Base-by-base conservation (phyloP, 2,888 invertebrate genomes). In the Agrenia bidenticulata region DNA sequence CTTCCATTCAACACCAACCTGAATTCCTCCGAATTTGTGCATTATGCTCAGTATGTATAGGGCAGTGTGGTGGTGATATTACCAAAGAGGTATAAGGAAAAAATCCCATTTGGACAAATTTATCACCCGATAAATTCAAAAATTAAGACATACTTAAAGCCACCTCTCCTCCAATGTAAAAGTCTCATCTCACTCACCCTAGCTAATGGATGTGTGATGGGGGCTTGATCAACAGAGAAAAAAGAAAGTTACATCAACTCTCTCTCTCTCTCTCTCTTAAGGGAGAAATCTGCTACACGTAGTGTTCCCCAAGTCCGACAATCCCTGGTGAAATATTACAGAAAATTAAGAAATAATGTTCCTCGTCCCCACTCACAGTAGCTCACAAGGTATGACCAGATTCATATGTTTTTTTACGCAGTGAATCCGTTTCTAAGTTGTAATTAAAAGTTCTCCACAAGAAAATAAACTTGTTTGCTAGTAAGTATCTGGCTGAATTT, bases 51-150 rank as follows among this genome's bases (percentile, higher is more conserved):
- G 54, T 45, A 54, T 23, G 53, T 53, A n/a, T 27, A 7, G 32
- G 32, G 4, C 32, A n/a, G n/a, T n/a, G 32, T 32, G 32, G 32
- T 32, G 32, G 11, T 32, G 32, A 32, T 32, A 32, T 32, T 32
- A 32, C 5, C n/a, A n/a, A 11, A 32, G 32, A 32, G 32, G 32
- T 32, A 45, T 45, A 54, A 27, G 32, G 5, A 27, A 60, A 67
- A 73, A 70, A 73, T 73, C 74, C 73, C 73, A 73, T 74, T 72
- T 67, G 50, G 66, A 67, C 71, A 72, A 73, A 74, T 74, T 74
- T 74, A 74, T 74, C 71, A 64, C 72, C 64, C 69, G 73, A 74
- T 74, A 74, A 74, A 74, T 74, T 74, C 71, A 72, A 73, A 74
- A 74, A 74, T 74, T 73, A 74, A 74, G 74, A 73, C 74, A 66